Evolutionary conservation across 2,888 invertebrate species (phyloP).

Genomic region (Caenorhabditis sp.): DNA sequence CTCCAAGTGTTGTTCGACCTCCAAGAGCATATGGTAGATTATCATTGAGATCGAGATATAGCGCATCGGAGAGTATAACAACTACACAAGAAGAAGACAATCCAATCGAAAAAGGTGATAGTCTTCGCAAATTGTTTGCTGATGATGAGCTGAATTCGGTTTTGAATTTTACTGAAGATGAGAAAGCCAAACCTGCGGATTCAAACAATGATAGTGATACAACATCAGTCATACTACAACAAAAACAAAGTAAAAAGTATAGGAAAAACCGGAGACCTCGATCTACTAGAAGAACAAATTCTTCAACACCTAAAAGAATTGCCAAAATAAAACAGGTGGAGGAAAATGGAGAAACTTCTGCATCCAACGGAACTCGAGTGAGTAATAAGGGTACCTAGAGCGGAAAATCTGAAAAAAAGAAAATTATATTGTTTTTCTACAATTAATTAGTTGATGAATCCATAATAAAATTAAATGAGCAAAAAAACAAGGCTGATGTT

Average conservation of each 20-base stretch:
- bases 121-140: constrained; percentile 27
- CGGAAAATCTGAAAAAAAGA: too few species aligned
- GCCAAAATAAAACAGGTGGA: constrained; percentile 18
- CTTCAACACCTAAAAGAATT: constrained; percentile 25
- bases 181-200: constrained; percentile 22
- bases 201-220: constrained; percentile 43
- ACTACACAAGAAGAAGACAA: constrained; percentile 36
- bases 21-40: constrained; percentile 23
- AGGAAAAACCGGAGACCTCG: constrained; percentile 28
- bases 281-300: constrained; percentile 26
- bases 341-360: background rate
- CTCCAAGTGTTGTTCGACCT: constrained; percentile 3
- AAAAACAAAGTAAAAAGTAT: constrained; percentile 21
- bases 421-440: too few species aligned
- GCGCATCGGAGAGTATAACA: constrained; percentile 35
- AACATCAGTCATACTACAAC: constrained; percentile 36
- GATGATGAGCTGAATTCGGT: constrained; percentile 49
- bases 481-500: too few species aligned
- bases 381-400: background rate
- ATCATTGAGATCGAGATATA: constrained; percentile 33
- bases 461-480: too few species aligned
- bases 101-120: constrained; percentile 33
- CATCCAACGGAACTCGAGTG: background rate
- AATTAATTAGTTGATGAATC: too few species aligned
- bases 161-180: constrained; percentile 43